Evolutionary conservation across 1,140 invertebrate genomes (phyloP), one percentile per base, ranked within the genome.

Genomic region (Euglossa dilemma): DNA sequence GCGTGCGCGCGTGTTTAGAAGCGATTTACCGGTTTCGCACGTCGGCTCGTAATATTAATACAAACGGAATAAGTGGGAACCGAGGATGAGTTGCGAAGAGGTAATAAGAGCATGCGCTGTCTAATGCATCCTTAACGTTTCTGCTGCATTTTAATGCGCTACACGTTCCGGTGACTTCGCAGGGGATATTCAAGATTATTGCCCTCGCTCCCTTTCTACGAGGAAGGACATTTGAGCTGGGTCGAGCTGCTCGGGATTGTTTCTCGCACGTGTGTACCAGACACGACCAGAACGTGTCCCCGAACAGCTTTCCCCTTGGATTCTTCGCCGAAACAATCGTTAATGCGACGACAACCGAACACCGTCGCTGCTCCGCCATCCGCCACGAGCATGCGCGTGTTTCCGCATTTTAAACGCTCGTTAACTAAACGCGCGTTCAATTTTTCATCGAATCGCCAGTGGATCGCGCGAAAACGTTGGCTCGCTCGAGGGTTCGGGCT

Each of bases 211-310:
- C 57, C 50, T 66, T 69, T 61, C 80, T 52, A 69, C 56, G 72
- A 76, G 75, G 45, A 87, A 80, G 86, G 86, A 87, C 72, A 87
- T 80, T 81, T 63, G 85, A 87, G 86, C 73, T 57, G 64, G 83
- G 66, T 59, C 57, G 61, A 57, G 79, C 59, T 23, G 18, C 25
- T 59, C 59, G 43, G 66, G 78, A 86, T 88, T 76, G 61, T 88
- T 89, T 88, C 87, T 72, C 75, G 74, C 88, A 88, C 81, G 85
- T 89, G 88, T 79, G 69, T 67, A 61, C 80, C 87, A 89, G 78
- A 89, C 87, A 66, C 69, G 72, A 64, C 47, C 47, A 45, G 54
- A 25, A 45, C 69, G 47, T 12, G 57, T 63, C 63, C 45, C 67
- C 43, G 4, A 6, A 8, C 11, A n/a, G n/a, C 14, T n/a, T 52